phyloP scores from a whole-genome alignment of 1,140 invertebrate species.

The Diabrotica undecimpunctata region DNA sequence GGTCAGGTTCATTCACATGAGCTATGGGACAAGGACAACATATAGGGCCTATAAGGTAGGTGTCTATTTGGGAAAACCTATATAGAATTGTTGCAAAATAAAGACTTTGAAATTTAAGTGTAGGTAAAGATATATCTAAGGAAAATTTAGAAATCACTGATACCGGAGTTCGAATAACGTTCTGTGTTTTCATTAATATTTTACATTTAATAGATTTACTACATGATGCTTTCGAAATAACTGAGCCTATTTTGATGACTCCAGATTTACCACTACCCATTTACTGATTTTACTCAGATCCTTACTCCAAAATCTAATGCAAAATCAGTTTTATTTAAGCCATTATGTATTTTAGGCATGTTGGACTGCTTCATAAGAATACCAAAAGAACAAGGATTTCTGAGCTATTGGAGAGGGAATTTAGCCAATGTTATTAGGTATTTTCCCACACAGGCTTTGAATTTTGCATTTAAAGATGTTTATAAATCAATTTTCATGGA shows the following conservation, averaged over 20 bases:
- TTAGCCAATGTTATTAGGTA: constrained; percentile 89
- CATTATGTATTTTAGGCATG: constrained; percentile 61
- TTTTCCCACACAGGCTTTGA: constrained; percentile 94
- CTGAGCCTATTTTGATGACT: constrained; percentile 20
- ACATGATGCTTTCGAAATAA: constrained; percentile 5
- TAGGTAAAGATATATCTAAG: too few relatives aligned
- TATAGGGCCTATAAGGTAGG: too few relatives aligned
- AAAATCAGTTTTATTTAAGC: constrained; percentile 1
- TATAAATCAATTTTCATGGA: constrained; percentile 82
- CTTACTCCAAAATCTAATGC: background rate
- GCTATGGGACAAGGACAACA: too few relatives aligned
- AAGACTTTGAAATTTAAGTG: too few relatives aligned
- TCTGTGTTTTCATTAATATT: background rate
- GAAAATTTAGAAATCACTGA: too few relatives aligned
- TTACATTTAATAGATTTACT: background rate
- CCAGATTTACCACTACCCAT: constrained; percentile 29
- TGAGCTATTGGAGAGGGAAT: constrained; percentile 91
- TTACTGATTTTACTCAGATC: constrained; percentile 20
- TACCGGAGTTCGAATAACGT: too few relatives aligned
- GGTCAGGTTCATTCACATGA: too few relatives aligned
- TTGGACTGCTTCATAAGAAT: constrained; percentile 82
- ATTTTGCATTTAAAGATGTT: constrained; percentile 93
- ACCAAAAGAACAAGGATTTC: constrained; percentile 78
- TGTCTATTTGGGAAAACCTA: too few relatives aligned
- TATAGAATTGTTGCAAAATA: too few relatives aligned